Percentiles rank a stretch among this genome's conserved stretches.
Conservation (phyloP, 2,113 vertebrate genomes). For the Mirza zaza region DNA sequence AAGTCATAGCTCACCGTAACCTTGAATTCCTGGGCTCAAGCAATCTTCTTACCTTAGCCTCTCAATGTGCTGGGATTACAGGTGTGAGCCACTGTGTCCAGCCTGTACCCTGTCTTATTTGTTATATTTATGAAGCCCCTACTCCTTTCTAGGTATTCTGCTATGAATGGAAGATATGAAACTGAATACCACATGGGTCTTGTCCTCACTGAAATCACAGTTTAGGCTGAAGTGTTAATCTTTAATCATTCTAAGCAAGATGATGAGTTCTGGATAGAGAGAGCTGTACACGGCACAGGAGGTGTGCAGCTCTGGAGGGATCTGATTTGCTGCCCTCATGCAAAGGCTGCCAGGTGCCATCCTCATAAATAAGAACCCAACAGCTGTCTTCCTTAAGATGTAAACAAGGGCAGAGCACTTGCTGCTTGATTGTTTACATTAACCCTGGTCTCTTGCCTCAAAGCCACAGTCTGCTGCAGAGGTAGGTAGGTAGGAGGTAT, state of each 20-base stretch:
- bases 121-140: background rate
- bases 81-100: no score
- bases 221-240: background rate
- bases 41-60: no score
- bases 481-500: background rate
- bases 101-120: background rate
- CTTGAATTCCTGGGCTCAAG: no score
- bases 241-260: constrained; percentile 13
- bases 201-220: background rate
- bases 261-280: background rate
- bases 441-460: background rate
- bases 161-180: background rate
- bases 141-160: background rate
- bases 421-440: background rate
- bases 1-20: no score
- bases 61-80: no score
- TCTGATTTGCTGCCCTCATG: background rate
- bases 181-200: background rate
- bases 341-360: background rate
- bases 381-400: background rate
- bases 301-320: background rate
- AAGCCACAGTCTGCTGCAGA: background rate
- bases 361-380: background rate
- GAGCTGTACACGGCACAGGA: background rate
- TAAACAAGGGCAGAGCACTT: background rate